Conservation (phyloP, 1,140 invertebrate genomes). For the Lepidurus couesii region DNA sequence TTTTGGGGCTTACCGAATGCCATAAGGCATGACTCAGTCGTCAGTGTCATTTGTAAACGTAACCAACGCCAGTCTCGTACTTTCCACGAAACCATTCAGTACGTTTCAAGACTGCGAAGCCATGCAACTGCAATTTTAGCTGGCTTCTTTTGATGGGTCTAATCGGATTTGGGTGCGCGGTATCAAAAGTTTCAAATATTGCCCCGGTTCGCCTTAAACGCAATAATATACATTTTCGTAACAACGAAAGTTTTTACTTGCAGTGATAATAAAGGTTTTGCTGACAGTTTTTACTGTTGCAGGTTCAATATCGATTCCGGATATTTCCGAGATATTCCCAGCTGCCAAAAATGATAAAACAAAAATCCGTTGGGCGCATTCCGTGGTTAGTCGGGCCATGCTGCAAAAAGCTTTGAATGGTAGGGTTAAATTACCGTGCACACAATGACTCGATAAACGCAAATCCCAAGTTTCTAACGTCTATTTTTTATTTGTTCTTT, state of each 20-base stretch:
- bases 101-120: background rate
- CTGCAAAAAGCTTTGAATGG: too few species aligned
- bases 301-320: slow-evolving; percentile 26
- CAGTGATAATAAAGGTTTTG: background rate
- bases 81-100: background rate
- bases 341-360: too few species aligned
- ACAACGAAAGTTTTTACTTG: background rate
- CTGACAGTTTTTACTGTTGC: background rate
- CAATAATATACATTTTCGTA: background rate
- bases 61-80: background rate
- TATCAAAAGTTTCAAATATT: background rate
- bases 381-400: too few species aligned
- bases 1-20: too few species aligned
- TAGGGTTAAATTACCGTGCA: too few species aligned
- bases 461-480: too few species aligned
- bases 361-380: too few species aligned
- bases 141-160: background rate
- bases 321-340: too few species aligned
- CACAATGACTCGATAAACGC: too few species aligned
- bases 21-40: background rate
- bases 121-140: background rate
- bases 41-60: background rate
- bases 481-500: too few species aligned
- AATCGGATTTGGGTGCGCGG: background rate
- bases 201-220: background rate